These are phyloP conservation scores for Empidonax traillii DNA, from an alignment of 2,113 vertebrate genomes.

Conservation along the genomic window DNA sequence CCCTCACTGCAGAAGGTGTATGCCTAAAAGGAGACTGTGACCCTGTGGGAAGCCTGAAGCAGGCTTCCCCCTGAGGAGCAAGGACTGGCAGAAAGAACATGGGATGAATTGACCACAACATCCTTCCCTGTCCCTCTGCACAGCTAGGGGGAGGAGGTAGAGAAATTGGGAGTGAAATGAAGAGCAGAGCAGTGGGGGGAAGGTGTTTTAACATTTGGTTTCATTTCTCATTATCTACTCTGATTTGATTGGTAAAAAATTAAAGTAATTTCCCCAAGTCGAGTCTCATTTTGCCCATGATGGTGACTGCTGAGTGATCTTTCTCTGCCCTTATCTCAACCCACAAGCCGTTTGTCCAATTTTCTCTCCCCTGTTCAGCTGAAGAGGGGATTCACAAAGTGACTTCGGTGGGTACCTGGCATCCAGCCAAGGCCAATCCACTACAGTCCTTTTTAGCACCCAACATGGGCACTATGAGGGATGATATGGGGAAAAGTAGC, in stretches of 20 bases:
- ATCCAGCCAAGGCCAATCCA: background rate
- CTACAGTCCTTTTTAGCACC: background rate
- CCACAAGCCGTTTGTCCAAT: rapidly evolving
- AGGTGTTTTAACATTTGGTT: background rate
- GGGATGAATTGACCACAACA: background rate
- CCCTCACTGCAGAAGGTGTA: background rate
- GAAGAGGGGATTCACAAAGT: background rate
- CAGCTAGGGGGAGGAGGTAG: background rate
- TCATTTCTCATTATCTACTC: background rate
- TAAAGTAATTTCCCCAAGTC: background rate
- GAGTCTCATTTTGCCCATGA: background rate
- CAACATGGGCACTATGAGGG: background rate
- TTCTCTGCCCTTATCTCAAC: background rate
- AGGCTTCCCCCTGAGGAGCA: background rate
- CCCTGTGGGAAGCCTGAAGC: background rate
- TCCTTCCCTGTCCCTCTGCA: background rate
- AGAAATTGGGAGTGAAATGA: background rate
- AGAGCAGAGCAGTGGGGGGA: rapidly evolving
- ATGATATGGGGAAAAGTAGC: background rate
- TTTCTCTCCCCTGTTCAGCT: background rate
- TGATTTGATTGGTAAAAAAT: background rate
- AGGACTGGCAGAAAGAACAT: background rate
- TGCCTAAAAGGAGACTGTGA: background rate
- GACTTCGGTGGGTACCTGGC: background rate
- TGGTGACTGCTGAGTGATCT: background rate